Conservation (phyloP, 2,113 vertebrate species). For the Lamprotornis superbus region DNA sequence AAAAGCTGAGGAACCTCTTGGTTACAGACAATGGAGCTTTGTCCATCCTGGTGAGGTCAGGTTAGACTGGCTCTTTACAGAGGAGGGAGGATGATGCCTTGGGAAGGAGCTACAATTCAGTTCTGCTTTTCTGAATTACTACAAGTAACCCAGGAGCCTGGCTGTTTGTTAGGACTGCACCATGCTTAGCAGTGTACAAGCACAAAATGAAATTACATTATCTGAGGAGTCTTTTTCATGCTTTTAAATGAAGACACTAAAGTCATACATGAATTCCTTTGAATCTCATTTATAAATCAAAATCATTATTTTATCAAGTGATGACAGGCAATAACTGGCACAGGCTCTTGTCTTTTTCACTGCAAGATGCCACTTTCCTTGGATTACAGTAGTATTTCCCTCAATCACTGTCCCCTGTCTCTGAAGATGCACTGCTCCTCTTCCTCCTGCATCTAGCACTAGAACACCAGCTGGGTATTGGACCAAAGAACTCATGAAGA, state of each 20-base stretch:
- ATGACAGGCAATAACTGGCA: neutral
- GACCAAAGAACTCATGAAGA: neutral
- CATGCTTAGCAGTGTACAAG: neutral
- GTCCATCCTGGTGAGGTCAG: neutral
- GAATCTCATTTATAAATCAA: conserved; percentile 9
- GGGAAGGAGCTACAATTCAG: neutral
- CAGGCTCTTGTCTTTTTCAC: neutral
- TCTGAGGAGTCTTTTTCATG: neutral
- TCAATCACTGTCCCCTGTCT: neutral
- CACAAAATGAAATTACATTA: neutral
- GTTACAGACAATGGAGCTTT: neutral
- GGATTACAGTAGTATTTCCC: neutral
- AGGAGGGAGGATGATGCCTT: neutral
- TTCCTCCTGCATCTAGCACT: neutral
- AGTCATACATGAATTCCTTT: neutral
- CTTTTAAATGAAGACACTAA: conserved; percentile 7
- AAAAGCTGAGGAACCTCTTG: neutral
- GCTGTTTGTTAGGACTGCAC: neutral
- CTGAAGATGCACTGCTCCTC: neutral
- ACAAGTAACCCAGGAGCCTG: neutral
- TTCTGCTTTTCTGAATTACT: neutral
- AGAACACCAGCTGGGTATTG: neutral
- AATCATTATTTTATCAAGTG: neutral
- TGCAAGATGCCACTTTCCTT: neutral
- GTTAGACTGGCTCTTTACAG: neutral